These are phyloP conservation scores for Embiotoca jacksoni DNA, from an alignment of 2,113 vertebrate genomes.

Conservation along the genomic window DNA sequence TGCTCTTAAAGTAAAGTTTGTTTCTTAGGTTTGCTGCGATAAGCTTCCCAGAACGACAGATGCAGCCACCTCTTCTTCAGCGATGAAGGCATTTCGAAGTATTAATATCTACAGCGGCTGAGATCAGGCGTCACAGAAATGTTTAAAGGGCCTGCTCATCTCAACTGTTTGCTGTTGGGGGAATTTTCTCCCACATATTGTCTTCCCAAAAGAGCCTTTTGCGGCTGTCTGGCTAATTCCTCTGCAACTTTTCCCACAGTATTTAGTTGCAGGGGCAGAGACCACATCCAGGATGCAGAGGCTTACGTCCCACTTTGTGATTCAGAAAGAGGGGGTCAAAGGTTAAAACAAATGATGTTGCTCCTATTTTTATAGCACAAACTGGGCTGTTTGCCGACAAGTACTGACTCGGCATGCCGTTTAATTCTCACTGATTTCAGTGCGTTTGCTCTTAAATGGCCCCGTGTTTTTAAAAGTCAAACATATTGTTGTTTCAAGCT, in stretches of 20 bases:
- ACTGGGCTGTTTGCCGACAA: neutral
- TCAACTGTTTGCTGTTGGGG: neutral
- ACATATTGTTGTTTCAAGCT: neutral
- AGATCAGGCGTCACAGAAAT: neutral
- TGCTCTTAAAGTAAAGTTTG: neutral
- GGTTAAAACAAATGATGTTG: slow-evolving; percentile 40
- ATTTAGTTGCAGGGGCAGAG: slow-evolving; percentile 38
- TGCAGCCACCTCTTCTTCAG: neutral
- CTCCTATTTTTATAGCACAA: slow-evolving; percentile 18
- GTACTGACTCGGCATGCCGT: neutral
- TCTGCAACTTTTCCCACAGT: slow-evolving; percentile 34
- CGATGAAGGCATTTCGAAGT: neutral
- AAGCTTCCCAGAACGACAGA: neutral
- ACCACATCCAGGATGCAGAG: slow-evolving; percentile 57
- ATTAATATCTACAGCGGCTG: neutral
- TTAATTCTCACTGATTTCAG: neutral
- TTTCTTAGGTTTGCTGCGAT: neutral
- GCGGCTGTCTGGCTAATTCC: slow-evolving; percentile 33
- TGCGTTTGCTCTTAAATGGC: neutral
- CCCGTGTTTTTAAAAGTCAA: neutral
- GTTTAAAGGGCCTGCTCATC: neutral
- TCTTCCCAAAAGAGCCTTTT: neutral
- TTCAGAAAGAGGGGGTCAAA: slow-evolving; percentile 40
- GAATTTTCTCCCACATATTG: neutral
- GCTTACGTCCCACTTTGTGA: slow-evolving; percentile 45